Evolutionary conservation across 2,113 vertebrate species (phyloP).

Genomic region (Podarcis muralis): DNA sequence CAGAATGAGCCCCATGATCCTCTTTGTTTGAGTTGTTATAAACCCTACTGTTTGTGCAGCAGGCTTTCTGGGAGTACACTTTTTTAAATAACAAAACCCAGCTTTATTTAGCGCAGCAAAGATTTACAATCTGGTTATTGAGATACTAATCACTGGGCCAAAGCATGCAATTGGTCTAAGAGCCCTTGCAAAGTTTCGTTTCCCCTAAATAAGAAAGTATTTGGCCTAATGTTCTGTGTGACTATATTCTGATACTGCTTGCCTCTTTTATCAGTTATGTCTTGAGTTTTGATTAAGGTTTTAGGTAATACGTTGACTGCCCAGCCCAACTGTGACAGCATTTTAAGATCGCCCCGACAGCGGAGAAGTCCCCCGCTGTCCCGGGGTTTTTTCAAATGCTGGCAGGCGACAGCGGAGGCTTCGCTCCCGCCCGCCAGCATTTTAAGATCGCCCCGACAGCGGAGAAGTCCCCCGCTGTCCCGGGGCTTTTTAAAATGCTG

Average conservation of each 20-base stretch:
- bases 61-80: conserved; percentile 44
- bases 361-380: no score
- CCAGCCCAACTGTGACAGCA: background rate
- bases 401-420: no score
- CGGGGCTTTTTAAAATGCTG: no score
- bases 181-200: background rate
- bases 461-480: no score
- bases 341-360: no score
- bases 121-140: conserved; percentile 21
- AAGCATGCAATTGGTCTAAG: background rate
- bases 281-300: background rate
- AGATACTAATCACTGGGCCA: background rate
- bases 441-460: no score
- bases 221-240: background rate
- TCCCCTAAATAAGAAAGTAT: background rate
- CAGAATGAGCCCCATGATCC: conserved; percentile 50
- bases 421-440: no score
- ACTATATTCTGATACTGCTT: background rate
- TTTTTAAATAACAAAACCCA: background rate
- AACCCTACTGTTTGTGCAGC: conserved; percentile 61
- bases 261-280: conserved; percentile 24
- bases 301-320: background rate
- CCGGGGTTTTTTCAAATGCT: no score
- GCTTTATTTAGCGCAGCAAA: conserved; percentile 46
- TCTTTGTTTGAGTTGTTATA: conserved; percentile 67